These are phyloP conservation scores for Dusona sp. DNA, from an alignment of 2,888 invertebrate genomes.

Conservation along the genomic window DNA sequence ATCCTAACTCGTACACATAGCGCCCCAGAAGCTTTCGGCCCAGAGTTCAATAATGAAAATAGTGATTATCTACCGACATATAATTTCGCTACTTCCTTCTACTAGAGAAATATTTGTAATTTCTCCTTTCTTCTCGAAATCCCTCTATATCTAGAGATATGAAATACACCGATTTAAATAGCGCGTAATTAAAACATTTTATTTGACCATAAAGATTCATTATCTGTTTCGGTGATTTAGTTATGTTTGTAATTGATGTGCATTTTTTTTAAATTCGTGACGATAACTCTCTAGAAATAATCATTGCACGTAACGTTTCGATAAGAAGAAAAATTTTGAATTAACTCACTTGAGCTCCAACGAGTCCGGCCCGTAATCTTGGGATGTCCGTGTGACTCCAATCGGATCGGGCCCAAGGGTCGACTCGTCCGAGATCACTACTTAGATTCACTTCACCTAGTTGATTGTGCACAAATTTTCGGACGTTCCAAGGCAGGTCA, in stretches of 20 bases:
- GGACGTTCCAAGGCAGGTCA: slow-evolving; percentile 95
- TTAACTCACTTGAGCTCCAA: slow-evolving; percentile 91
- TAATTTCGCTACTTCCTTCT: slow-evolving; percentile 31
- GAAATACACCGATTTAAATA: no score
- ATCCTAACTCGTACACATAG: slow-evolving; percentile 73
- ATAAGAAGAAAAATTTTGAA: not conserved
- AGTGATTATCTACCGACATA: slow-evolving; percentile 31
- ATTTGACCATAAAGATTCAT: no score
- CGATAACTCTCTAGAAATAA: not conserved
- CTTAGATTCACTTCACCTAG: slow-evolving; percentile 83
- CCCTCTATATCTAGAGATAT: not conserved
- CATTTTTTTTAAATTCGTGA: no score
- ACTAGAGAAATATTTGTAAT: slow-evolving; percentile 19
- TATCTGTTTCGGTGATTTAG: no score
- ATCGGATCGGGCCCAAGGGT: slow-evolving; percentile 93
- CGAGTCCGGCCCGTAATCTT: slow-evolving; percentile 91
- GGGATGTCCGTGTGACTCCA: slow-evolving; percentile 98
- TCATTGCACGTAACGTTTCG: not conserved
- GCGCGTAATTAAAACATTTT: no score
- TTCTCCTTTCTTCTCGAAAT: not conserved
- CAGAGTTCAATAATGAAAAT: slow-evolving; percentile 37
- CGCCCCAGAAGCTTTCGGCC: slow-evolving; percentile 3
- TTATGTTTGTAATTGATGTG: no score
- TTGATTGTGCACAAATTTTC: slow-evolving; percentile 94
- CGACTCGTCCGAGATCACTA: slow-evolving; percentile 87